Evolutionary conservation across 35 echinoderm and acorn worm species (phyloP).

Genomic region (Nesometra sesokonis): DNA sequence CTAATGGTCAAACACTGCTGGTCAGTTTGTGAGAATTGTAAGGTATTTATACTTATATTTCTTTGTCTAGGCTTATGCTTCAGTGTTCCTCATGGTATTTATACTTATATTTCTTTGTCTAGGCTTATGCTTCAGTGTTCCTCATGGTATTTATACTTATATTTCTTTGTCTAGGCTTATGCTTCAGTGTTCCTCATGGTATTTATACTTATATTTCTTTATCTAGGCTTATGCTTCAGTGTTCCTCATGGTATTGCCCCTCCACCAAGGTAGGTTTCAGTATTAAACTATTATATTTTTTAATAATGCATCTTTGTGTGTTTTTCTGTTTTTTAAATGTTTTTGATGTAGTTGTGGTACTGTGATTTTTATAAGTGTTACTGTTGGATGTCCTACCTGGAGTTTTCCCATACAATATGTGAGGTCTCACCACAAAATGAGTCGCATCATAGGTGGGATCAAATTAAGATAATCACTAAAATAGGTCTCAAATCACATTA

Average conservation of each 20-base stretch:
- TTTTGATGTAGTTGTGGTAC: too few relatives aligned
- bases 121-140: constrained; percentile 93
- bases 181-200: constrained; percentile 79
- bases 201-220: constrained; percentile 3
- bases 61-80: constrained; percentile 68
- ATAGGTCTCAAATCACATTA: too few relatives aligned
- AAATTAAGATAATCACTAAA: too few relatives aligned
- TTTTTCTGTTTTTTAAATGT: too few relatives aligned
- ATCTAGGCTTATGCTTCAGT: constrained; percentile 88
- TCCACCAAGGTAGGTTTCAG: constrained; percentile 79
- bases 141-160: constrained; percentile 32
- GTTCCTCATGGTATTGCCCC: constrained; percentile 56
- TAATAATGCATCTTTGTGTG: background rate
- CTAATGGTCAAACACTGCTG: too few relatives aligned
- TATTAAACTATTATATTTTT: background rate
- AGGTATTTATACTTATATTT: too few relatives aligned
- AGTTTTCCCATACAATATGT: too few relatives aligned
- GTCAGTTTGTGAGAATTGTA: too few relatives aligned
- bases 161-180: constrained; percentile 45
- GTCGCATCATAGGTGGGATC: too few relatives aligned
- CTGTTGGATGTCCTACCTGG: too few relatives aligned
- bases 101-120: background rate
- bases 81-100: constrained; percentile 70
- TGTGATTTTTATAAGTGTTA: too few relatives aligned
- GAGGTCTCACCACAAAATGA: too few relatives aligned